Percentiles rank a stretch among this genome's conserved stretches.
Evolutionary conservation across 53 echinoderm and acorn worm species (phyloP).

Genomic region (Echinarachnius parma): DNA sequence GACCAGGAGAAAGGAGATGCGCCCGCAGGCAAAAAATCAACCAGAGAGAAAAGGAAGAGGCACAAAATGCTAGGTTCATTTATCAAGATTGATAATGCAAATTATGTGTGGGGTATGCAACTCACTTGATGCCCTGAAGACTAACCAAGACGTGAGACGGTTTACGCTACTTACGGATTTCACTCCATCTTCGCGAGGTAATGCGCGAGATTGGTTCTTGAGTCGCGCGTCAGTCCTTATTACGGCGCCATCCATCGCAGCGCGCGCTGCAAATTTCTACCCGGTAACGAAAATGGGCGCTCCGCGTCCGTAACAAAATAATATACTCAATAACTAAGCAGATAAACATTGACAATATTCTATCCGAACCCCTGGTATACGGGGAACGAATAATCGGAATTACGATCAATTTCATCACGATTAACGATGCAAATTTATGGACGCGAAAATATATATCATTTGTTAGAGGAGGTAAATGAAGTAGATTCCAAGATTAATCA

Average conservation of each 20-base stretch:
- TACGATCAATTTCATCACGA: too few relatives aligned
- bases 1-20: too few relatives aligned
- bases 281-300: constrained; percentile 35
- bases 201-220: constrained; percentile 31
- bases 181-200: constrained; percentile 25
- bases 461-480: too few relatives aligned
- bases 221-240: constrained; percentile 38
- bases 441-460: too few relatives aligned
- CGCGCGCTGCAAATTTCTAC: constrained; percentile 26
- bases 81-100: constrained; percentile 42
- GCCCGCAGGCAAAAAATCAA: too few relatives aligned
- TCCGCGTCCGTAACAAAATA: constrained; percentile 28
- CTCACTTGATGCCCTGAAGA: constrained; percentile 15
- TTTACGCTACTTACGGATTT: constrained; percentile 35
- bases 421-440: too few relatives aligned
- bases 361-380: too few relatives aligned
- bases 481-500: too few relatives aligned
- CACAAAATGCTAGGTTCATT: too few relatives aligned
- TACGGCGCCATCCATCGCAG: constrained; percentile 29
- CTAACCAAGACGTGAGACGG: constrained; percentile 13
- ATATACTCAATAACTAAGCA: constrained; percentile 33
- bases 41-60: too few relatives aligned
- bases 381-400: too few relatives aligned
- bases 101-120: constrained; percentile 24
- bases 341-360: constrained; percentile 44